These are phyloP conservation scores for Elephas maximus DNA, from an alignment of 2,113 vertebrate species.

Conservation along the genomic window DNA sequence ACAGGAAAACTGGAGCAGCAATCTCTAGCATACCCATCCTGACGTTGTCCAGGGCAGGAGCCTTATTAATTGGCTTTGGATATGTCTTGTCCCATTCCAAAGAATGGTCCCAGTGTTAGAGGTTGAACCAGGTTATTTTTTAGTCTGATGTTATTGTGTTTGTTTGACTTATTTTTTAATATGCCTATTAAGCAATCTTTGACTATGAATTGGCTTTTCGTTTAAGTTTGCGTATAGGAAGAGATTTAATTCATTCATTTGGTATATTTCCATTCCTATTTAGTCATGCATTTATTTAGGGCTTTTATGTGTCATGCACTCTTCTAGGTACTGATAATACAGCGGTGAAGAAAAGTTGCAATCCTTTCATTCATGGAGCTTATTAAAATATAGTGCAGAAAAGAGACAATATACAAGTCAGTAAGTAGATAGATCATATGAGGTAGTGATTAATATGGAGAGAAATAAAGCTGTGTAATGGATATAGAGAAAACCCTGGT, in stretches of 20 bases:
- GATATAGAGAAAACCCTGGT: neutral
- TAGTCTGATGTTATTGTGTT: neutral
- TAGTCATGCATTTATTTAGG: slow-evolving; percentile 18
- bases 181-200: slow-evolving; percentile 10
- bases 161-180: neutral
- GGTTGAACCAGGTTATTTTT: neutral
- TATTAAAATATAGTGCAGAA: neutral
- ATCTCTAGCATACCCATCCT: neutral
- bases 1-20: neutral
- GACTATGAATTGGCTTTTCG: slow-evolving; percentile 14
- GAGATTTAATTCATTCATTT: neutral
- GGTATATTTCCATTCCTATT: neutral
- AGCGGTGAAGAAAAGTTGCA: neutral
- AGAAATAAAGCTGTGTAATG: neutral
- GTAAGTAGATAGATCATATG: neutral
- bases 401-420: neutral
- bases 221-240: slow-evolving; percentile 7
- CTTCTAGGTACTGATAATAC: neutral
- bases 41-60: neutral
- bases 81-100: neutral
- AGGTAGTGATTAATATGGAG: neutral
- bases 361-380: neutral
- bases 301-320: neutral
- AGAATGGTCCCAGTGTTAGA: neutral
- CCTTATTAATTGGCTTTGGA: neutral